Evolutionary conservation across 2,113 vertebrate genomes (phyloP), one percentile per base, ranked within the genome.

Genomic region (Leptosomus discolor): DNA sequence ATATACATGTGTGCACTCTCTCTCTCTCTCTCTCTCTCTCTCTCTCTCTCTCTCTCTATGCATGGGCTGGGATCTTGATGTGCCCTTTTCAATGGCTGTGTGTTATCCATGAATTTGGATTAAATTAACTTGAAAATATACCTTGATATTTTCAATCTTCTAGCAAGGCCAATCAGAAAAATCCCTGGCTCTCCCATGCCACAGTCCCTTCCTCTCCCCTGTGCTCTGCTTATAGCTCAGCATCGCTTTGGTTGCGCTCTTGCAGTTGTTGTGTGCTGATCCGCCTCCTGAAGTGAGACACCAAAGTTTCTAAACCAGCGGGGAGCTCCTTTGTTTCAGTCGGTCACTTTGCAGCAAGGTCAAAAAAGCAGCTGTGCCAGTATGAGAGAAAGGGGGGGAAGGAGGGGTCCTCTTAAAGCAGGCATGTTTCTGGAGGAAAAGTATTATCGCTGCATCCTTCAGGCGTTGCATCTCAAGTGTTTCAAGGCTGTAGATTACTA

Each of bases 241-340:
- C 27, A 4, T 32, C 19, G 5, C 13, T 73, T 48, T 10, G 48
- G 14, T 1, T 54, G 58, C 1, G 4, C 37, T 45, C 1, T 54
- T 73, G 37, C 22, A 15, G 14, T n/a, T 54, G 10, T 41, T 27
- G 29, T 37, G 45, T 21, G 34, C 12, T 30, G 34, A 5, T 74
- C 26, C 46, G 39, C 18, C 27, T 29, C 32, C 58, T 18, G 23
- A 48, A 64, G 41, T n/a, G 14, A 21, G 29, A 27, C 50, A 27
- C 9, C 20, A 5, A n/a, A 27, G 34, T 29, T n/a, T 68, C 30
- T 36, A 36, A 48, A 77, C 26, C 17, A 41, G 24, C 16, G 37
- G 4, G 27, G 12, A 12, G 22, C 14, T 86, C 26, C 46, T 34
- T 29, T 54, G 32, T 37, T 83, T 54, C 50, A 37, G 2, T n/a